A percentile compares a stretch with the other conserved stretches of the same genome.
Conservation (phyloP, 2,113 vertebrate species). For the Heterocephalus glaber region DNA sequence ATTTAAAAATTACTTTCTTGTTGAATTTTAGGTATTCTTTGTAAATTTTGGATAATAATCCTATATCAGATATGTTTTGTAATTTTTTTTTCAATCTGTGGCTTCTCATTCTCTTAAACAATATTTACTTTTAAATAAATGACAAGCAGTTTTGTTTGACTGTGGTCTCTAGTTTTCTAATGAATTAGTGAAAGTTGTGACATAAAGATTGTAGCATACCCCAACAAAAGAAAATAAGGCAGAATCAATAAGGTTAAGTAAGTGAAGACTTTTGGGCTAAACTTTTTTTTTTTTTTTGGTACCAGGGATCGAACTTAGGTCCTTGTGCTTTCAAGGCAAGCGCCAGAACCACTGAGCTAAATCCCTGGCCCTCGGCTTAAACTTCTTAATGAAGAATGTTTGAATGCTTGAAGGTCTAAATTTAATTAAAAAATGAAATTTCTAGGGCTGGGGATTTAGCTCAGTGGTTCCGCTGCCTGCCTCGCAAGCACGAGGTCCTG, state of each 20-base stretch:
- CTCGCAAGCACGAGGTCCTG: too few relatives aligned
- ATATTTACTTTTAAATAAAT: slow-evolving; percentile 14
- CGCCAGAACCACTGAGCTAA: too few relatives aligned
- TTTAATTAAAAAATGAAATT: slow-evolving; percentile 36
- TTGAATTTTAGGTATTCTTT: neutral
- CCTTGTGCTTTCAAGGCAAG: too few relatives aligned
- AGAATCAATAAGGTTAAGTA: slow-evolving; percentile 25
- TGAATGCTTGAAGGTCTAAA: neutral
- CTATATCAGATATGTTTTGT: neutral
- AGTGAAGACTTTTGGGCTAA: neutral
- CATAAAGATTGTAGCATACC: neutral
- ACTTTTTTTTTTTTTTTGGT: neutral
- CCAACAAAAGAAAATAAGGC: slow-evolving; percentile 2
- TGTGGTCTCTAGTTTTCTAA: neutral
- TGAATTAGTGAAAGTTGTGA: neutral
- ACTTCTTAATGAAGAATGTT: neutral
- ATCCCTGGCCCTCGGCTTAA: too few relatives aligned
- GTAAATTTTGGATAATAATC: neutral
- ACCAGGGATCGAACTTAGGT: too few relatives aligned
- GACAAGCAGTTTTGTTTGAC: neutral
- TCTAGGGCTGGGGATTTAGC: too few relatives aligned
- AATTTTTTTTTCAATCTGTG: neutral
- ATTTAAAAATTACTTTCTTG: too few relatives aligned
- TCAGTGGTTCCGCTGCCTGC: too few relatives aligned
- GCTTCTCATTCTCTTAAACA: slow-evolving; percentile 10